Base-by-base conservation (phyloP, 2,797 vertebrate species). In the Poecilia velifera region DNA sequence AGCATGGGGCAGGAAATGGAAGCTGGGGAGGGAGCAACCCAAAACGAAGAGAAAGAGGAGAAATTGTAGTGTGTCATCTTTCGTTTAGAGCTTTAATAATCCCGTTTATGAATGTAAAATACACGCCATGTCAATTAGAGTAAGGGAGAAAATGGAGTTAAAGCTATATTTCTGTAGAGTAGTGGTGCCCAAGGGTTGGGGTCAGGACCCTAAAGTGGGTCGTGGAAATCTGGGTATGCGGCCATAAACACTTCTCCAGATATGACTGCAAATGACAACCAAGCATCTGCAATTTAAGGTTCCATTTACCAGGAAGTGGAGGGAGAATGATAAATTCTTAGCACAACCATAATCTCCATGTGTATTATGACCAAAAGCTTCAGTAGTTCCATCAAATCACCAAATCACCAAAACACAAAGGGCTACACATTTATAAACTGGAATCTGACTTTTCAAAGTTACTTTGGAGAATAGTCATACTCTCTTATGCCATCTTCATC, bases 1-100 rank as follows among this genome's bases (percentile, higher is more conserved):
- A 14, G 36, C 28, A 77, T 22, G 18, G 4, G 64, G 20, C 34
- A 39, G 75, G 62, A 47, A 78, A 76, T 80, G 87, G 88, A 86
- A 87, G 87, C 39, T 70, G 66, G 10, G 7, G 25, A 45, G 41
- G 3, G 68, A 71, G 45, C 82, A 53, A 51, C 62, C 64, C 72
- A 62, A 2, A 66, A 2, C 2, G 6, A 6, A n/a, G 6, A 13
- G 10, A 43, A 39, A 64, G 3, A 36, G 20, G 20, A 59, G n/a
- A 13, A 57, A 28, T 13, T n/a, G 28, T 39, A 16, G 31, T 47
- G 28, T 39, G 5, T 14, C 43, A 22, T 25, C 39, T 70, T 41
- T 22, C 1, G 2, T 70, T 70, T 6, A 66, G 57, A 14, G 31
- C 34, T 64, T 36, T 8, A 36, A 64, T 62, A 20, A 36, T 64